Evolutionary conservation across 2,797 vertebrate species (phyloP).

Genomic region (Lophotriccus pileatus): DNA sequence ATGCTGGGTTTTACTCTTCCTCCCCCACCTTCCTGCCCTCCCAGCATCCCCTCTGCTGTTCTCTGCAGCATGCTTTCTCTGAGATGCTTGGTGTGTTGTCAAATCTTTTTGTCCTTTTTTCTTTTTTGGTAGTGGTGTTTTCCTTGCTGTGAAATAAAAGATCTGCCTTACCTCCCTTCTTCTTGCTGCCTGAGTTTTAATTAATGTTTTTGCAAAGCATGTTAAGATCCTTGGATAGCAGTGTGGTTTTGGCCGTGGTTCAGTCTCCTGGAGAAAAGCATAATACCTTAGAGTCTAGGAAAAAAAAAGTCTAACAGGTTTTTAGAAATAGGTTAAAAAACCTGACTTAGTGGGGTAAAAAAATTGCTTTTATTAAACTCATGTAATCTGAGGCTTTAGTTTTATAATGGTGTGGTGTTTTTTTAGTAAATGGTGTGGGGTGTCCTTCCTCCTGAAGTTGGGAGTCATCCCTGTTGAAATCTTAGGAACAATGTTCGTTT

Average conservation of each 20-base stretch:
- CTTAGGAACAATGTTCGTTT: not conserved
- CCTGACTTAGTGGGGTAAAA: not conserved
- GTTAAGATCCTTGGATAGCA: constrained; percentile 25
- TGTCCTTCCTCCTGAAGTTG: not conserved
- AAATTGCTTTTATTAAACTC: not conserved
- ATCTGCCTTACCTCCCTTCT: not conserved
- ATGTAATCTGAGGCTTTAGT: not conserved
- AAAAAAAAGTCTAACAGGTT: not conserved
- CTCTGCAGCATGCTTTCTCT: not conserved
- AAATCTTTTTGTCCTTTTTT: not conserved
- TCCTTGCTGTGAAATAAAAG: not conserved
- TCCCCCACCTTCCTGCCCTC: not conserved
- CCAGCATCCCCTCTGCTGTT: not conserved
- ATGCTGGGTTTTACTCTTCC: not conserved
- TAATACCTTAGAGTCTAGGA: not conserved
- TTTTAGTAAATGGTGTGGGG: not conserved
- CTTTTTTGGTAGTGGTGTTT: not conserved
- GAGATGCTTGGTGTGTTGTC: not conserved
- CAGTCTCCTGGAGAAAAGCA: not conserved
- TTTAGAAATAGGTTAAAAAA: not conserved
- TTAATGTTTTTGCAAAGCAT: constrained; percentile 5
- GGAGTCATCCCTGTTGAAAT: not conserved
- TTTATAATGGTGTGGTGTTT: not conserved
- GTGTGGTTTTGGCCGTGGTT: constrained; percentile 9
- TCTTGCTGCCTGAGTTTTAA: constrained; percentile 38